Percentiles rank a stretch among this genome's conserved stretches.
Conservation (phyloP, 2,113 vertebrate species). For the Salvator merianae region DNA sequence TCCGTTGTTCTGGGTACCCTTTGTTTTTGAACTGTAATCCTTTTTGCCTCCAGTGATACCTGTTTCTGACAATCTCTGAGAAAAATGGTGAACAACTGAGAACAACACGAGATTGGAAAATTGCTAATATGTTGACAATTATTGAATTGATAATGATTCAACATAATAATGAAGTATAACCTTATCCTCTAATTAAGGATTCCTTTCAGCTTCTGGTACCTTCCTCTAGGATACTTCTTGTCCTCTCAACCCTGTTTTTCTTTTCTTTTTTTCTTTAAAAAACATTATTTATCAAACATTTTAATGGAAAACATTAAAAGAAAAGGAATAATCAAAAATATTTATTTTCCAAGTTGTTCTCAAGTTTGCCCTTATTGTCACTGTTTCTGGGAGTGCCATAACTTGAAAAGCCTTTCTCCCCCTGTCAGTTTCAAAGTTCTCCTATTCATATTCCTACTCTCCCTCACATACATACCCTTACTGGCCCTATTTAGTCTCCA, state of each 20-base stretch:
- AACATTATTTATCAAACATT: too few relatives aligned
- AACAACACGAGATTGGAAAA: too few relatives aligned
- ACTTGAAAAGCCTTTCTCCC: too few relatives aligned
- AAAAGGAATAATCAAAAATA: too few relatives aligned
- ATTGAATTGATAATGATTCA: background rate
- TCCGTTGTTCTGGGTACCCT: too few relatives aligned
- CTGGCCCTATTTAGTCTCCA: background rate
- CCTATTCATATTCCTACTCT: background rate
- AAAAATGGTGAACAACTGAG: too few relatives aligned
- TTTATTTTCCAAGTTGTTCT: background rate
- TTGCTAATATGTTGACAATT: background rate
- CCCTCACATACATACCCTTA: too few relatives aligned
- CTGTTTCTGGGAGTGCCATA: background rate
- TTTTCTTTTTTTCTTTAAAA: background rate
- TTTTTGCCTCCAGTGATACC: too few relatives aligned
- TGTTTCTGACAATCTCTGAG: too few relatives aligned
- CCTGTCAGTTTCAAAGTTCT: background rate
- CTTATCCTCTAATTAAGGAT: background rate
- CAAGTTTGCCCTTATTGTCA: background rate
- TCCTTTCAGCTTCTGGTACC: background rate
- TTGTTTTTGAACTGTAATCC: too few relatives aligned
- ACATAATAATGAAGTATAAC: background rate
- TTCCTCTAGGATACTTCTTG: background rate
- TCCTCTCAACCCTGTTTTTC: background rate
- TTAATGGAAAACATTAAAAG: too few relatives aligned